These are phyloP conservation scores for Semnopithecus entellus DNA, from an alignment of 2,113 vertebrate species.

Conservation along the genomic window DNA sequence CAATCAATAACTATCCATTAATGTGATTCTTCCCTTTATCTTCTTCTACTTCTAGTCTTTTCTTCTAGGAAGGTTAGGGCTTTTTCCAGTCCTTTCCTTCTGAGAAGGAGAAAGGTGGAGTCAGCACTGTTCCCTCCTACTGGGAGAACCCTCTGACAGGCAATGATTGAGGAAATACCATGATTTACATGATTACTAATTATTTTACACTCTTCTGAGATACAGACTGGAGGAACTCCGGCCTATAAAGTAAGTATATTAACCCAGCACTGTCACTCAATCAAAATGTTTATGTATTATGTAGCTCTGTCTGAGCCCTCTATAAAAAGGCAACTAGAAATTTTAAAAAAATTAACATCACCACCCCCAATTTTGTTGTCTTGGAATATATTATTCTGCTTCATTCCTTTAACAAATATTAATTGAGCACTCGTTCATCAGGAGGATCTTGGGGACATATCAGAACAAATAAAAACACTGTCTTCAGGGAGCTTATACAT, in stretches of 20 bases:
- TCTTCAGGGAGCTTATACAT: not conserved
- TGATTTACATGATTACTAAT: not conserved
- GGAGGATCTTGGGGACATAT: not conserved
- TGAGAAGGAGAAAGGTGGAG: not conserved
- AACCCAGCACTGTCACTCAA: not conserved
- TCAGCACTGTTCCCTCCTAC: not conserved
- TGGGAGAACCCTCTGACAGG: not conserved
- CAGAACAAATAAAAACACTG: not conserved
- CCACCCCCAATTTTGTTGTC: not conserved
- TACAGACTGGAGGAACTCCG: not conserved
- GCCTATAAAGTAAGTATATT: not conserved
- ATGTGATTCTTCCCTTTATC: not conserved
- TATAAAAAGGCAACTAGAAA: constrained; percentile 2
- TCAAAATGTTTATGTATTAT: constrained; percentile 6
- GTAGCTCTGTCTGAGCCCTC: not conserved
- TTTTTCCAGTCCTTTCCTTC: not conserved
- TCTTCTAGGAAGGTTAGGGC: not conserved
- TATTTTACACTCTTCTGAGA: not conserved
- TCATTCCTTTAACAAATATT: constrained; percentile 3
- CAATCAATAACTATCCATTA: not conserved
- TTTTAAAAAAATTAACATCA: not conserved
- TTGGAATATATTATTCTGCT: not conserved
- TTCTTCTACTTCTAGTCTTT: not conserved
- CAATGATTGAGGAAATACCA: not conserved
- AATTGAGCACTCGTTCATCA: not conserved